Conservation (phyloP, 1,140 invertebrate genomes). For the Drosophila ambigua region DNA sequence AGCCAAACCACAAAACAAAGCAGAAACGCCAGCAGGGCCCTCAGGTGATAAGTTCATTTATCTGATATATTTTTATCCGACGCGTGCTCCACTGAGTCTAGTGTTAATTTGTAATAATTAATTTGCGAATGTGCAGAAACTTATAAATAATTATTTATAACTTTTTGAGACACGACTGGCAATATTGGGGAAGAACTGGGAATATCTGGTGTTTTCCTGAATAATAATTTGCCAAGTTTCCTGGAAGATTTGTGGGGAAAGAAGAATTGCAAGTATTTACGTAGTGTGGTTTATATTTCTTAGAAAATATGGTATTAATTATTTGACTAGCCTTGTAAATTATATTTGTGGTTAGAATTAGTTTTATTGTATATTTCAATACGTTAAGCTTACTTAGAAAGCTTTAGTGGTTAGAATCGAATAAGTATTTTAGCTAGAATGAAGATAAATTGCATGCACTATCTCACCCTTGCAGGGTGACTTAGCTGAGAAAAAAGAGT, state of each 20-base stretch:
- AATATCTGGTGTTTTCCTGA: neutral
- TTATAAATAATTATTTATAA: constrained; percentile 58
- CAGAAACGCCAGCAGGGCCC: constrained; percentile 27
- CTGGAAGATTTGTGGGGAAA: constrained; percentile 3
- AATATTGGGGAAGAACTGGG: constrained; percentile 17
- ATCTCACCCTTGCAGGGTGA: no score
- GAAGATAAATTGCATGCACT: no score
- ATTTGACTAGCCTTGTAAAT: neutral
- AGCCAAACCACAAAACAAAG: constrained; percentile 40
- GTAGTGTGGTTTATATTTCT: neutral
- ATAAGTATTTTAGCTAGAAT: no score
- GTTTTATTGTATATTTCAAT: no score
- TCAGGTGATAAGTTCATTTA: constrained; percentile 61
- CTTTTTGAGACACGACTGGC: constrained; percentile 19
- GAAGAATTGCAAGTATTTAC: no score
- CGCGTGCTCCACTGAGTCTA: constrained; percentile 56
- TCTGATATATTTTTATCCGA: constrained; percentile 50
- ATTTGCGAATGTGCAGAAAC: constrained; percentile 55
- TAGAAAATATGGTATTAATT: neutral
- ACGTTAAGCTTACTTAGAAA: no score
- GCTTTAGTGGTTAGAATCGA: no score
- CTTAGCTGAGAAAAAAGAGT: no score
- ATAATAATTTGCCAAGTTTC: neutral
- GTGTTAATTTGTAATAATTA: constrained; percentile 78
- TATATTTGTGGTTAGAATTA: no score